A percentile compares a stretch with the other conserved stretches of the same genome.
Conservation (phyloP, 2,113 vertebrate genomes). For the Scartelaos histophorus region DNA sequence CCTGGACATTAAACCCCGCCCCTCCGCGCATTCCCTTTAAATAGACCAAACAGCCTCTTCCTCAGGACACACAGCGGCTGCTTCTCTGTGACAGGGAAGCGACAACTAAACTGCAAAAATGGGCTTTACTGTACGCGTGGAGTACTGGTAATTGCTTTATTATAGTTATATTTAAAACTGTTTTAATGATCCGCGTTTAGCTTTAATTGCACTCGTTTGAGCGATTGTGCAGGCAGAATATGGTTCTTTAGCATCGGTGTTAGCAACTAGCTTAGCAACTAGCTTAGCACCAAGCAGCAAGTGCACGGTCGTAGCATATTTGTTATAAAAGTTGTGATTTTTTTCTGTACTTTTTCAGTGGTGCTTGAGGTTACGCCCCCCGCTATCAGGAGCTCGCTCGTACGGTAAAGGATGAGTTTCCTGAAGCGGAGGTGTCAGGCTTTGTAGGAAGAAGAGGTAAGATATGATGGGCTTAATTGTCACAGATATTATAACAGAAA, state of each 20-base stretch:
- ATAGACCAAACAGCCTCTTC: not conserved
- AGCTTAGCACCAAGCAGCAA: not conserved
- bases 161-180: no score
- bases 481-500: not conserved
- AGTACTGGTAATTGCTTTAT: constrained; percentile 76
- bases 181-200: fast-evolving
- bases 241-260: not conserved
- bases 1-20: constrained; percentile 15
- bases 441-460: constrained; percentile 78
- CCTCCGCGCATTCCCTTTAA: not conserved
- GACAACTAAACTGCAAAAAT: constrained; percentile 26
- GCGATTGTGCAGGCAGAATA: fast-evolving
- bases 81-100: fast-evolving
- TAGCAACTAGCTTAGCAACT: constrained; percentile 3
- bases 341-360: constrained; percentile 65
- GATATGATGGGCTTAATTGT: no score
- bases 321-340: not conserved
- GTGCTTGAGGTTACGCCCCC: constrained; percentile 89
- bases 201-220: fast-evolving
- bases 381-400: constrained; percentile 87
- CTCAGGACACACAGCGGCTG: fast-evolving
- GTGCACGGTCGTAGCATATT: not conserved
- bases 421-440: constrained; percentile 83
- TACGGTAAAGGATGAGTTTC: constrained; percentile 81
- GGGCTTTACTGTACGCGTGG: constrained; percentile 63